phyloP scores from a whole-genome alignment of 2,113 vertebrate species.

The Cyanoderma ruficeps region DNA sequence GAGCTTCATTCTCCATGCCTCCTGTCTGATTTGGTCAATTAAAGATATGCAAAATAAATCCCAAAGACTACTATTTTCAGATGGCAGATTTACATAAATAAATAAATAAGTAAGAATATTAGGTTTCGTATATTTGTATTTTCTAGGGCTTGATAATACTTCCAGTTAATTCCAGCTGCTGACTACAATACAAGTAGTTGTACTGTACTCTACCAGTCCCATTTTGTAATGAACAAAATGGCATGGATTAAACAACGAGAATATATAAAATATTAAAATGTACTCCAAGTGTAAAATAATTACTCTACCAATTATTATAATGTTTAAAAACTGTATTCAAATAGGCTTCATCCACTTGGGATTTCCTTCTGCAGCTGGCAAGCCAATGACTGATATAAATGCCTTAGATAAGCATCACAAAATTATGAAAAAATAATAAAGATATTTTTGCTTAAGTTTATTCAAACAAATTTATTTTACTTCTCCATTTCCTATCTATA shows the following conservation, averaged over 20 bases:
- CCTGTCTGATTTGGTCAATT: neutral
- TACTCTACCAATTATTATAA: conserved; percentile 32
- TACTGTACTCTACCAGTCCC: neutral
- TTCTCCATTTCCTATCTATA: neutral
- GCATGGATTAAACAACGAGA: neutral
- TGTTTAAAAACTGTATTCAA: conserved; percentile 41
- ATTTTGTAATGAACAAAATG: neutral
- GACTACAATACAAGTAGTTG: neutral
- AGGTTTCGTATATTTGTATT: neutral
- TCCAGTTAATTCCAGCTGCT: neutral
- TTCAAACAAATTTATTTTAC: neutral
- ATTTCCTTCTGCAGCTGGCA: conserved; percentile 4
- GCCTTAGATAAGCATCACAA: neutral
- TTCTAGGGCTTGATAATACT: neutral
- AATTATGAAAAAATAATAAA: neutral
- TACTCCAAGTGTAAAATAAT: conserved; percentile 41
- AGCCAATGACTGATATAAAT: neutral
- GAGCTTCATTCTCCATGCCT: neutral
- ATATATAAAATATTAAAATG: conserved; percentile 33
- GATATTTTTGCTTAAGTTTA: neutral
- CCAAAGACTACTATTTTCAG: neutral
- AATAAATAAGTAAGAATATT: neutral
- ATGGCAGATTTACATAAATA: neutral
- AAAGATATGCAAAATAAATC: neutral
- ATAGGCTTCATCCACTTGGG: neutral